Percentiles rank a stretch among this genome's conserved stretches.
Evolutionary conservation across 2,113 vertebrate species (phyloP).

Genomic region (Podocnemis expansa): DNA sequence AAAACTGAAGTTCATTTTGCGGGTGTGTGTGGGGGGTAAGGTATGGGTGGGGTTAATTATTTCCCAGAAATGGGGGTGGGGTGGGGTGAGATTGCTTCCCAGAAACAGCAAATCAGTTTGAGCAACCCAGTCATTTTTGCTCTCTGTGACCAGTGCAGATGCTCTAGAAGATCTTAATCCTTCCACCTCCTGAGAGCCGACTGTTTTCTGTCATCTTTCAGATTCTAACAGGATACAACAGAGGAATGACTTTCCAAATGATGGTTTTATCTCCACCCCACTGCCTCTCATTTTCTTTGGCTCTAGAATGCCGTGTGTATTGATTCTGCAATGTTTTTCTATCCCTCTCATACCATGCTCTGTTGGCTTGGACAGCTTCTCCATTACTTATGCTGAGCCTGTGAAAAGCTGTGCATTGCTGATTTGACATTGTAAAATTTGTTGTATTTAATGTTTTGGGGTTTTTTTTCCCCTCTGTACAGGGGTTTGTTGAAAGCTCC

Average conservation of each 20-base stretch:
- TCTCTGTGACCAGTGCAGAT: rapidly evolving
- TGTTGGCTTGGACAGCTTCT: conserved; percentile 8
- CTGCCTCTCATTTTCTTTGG: not conserved
- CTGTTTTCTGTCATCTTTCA: not conserved
- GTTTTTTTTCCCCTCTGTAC: conserved; percentile 34
- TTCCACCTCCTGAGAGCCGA: not conserved
- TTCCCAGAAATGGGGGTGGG: rapidly evolving
- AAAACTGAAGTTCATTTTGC: not conserved
- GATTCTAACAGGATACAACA: not conserved
- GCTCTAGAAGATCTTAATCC: not conserved
- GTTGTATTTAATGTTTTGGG: conserved; percentile 41
- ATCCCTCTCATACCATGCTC: not conserved
- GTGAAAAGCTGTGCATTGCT: not conserved
- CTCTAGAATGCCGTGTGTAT: not conserved
- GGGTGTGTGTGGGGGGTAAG: too few species aligned
- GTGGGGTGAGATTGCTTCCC: not conserved
- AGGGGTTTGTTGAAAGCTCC: not conserved
- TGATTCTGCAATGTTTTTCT: not conserved
- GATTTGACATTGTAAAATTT: conserved; percentile 16
- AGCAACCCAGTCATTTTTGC: not conserved
- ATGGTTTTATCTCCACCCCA: not conserved
- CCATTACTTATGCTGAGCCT: not conserved
- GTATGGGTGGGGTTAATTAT: too few species aligned
- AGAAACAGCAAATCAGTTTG: not conserved
- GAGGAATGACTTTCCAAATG: not conserved